phyloP scores from a whole-genome alignment of 1,140 invertebrate genomes.

The Drosophila malerkotliana region DNA sequence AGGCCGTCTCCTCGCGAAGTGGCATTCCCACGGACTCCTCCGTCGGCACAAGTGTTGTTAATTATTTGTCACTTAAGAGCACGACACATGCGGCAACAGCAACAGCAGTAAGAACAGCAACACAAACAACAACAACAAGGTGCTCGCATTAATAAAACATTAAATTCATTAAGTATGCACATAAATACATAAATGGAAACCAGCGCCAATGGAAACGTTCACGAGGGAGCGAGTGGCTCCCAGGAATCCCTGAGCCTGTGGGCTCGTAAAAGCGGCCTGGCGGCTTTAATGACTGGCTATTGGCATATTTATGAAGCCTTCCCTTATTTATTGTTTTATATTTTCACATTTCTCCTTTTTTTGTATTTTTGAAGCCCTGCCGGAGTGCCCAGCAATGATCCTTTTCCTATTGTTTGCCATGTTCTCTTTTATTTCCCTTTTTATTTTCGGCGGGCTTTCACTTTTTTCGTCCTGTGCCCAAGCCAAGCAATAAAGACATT shows the following conservation, averaged over 20 bases:
- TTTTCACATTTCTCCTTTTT: constrained; percentile 21
- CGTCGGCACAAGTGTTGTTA: constrained; percentile 71
- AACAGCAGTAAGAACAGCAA: constrained; percentile 8
- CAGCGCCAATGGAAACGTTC: constrained; percentile 44
- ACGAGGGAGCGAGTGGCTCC: constrained; percentile 23
- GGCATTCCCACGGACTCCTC: constrained; percentile 3
- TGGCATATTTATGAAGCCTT: constrained; percentile 71
- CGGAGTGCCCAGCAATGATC: constrained; percentile 26
- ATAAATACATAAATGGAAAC: constrained; percentile 74
- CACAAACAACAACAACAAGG: constrained; percentile 35
- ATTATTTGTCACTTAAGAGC: constrained; percentile 79
- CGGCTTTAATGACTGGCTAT: constrained; percentile 67
- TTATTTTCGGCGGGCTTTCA: neutral
- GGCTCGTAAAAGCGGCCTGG: constrained; percentile 39
- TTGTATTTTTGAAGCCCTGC: constrained; percentile 17
- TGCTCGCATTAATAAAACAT: constrained; percentile 77
- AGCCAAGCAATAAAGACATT: constrained; percentile 50
- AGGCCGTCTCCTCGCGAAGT: constrained; percentile 1
- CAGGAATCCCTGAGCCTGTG: constrained; percentile 16
- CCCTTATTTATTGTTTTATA: constrained; percentile 74
- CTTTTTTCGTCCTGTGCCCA: neutral
- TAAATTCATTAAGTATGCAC: constrained; percentile 76
- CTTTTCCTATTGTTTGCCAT: constrained; percentile 41
- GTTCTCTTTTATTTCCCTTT: constrained; percentile 21
- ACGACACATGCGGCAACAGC: constrained; percentile 60